Conservation (phyloP, 2,113 vertebrate species). For the Malurus elegans region DNA sequence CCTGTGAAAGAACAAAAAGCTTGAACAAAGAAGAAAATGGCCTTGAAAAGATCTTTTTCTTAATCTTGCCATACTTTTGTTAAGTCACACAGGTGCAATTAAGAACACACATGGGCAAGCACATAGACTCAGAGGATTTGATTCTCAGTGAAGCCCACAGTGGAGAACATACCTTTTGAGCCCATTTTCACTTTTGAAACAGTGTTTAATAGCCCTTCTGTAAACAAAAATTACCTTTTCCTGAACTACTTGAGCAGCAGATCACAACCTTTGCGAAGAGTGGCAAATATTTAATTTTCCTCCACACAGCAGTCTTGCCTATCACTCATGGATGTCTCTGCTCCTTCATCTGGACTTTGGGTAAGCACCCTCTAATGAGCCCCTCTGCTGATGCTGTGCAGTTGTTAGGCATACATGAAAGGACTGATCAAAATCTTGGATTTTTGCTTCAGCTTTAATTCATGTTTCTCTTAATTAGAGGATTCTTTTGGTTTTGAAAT, state of each 20-base stretch:
- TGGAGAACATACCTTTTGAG: background rate
- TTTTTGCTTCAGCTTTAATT: constrained; percentile 11
- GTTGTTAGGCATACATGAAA: background rate
- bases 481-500: background rate
- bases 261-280: background rate
- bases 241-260: background rate
- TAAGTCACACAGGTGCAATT: fast-evolving
- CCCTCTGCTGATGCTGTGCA: background rate
- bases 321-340: background rate
- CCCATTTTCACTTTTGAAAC: background rate
- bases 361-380: background rate
- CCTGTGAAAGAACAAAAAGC: background rate
- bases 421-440: background rate
- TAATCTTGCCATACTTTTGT: background rate
- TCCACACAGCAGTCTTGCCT: background rate
- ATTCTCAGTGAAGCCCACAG: background rate
- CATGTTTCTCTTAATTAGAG: constrained; percentile 37
- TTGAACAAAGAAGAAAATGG: background rate
- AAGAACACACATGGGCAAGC: background rate
- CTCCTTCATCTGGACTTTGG: background rate
- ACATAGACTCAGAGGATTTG: background rate
- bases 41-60: background rate
- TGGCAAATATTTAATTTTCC: background rate
- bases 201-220: background rate
- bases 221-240: background rate